phyloP scores from a whole-genome alignment of 2,888 invertebrate genomes.

The Calephelis perditalis region DNA sequence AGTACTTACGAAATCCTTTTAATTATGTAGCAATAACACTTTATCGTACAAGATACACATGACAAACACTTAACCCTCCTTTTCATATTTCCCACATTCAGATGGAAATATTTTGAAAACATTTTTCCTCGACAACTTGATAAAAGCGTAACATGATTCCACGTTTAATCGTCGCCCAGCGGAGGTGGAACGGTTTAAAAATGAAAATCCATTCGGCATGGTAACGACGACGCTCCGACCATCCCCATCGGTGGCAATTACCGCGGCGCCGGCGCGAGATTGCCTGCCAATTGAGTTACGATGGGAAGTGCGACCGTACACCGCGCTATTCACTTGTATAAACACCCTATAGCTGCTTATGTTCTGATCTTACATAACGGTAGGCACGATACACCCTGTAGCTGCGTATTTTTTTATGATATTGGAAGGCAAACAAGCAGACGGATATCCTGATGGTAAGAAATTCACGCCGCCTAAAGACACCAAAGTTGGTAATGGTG shows the following conservation, averaged over 20 bases:
- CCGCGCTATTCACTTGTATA: constrained; percentile 6
- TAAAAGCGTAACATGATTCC: not conserved
- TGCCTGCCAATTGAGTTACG: constrained; percentile 67
- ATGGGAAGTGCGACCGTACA: constrained; percentile 30
- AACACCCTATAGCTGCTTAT: not conserved
- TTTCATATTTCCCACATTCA: not conserved
- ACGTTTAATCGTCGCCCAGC: constrained; percentile 15
- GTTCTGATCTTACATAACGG: not conserved
- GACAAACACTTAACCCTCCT: too few species aligned
- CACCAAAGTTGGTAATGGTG: too few species aligned
- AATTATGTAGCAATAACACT: too few species aligned
- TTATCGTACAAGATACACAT: too few species aligned
- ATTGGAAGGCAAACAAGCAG: too few species aligned
- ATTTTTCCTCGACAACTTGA: not conserved
- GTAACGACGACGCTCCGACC: constrained; percentile 19
- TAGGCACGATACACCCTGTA: too few species aligned
- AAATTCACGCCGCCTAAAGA: too few species aligned
- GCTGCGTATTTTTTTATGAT: too few species aligned
- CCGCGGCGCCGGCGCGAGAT: constrained; percentile 58
- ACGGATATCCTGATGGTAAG: too few species aligned
- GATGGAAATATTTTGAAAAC: not conserved
- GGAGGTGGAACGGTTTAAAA: constrained; percentile 10
- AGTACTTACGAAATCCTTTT: too few species aligned
- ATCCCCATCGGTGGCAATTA: constrained; percentile 33
- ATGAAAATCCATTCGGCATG: constrained; percentile 13